Evolutionary conservation across 1,140 invertebrate genomes (phyloP), one percentile per base, ranked within the genome.

Genomic region (Neelides sp.): DNA sequence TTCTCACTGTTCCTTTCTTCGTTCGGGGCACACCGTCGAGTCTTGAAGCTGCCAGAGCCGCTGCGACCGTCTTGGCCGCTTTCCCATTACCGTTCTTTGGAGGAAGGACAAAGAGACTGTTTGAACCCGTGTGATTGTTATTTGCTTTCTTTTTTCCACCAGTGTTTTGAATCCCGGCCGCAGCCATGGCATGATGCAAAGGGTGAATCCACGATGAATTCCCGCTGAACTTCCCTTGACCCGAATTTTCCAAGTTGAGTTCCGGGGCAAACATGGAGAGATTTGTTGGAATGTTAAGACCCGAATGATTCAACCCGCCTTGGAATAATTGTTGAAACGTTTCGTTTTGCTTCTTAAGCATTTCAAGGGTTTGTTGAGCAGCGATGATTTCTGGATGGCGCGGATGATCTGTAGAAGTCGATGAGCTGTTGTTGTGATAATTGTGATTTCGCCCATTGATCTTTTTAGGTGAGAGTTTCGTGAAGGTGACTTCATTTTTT

Each of bases 401-500:
- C 32, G 1, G 43, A 34, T 13, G 50, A 52, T 7, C 3, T 41
- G n/a, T 34, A 39, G 20, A 20, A 13, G 23, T 28, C 3, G 34
- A 48, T 8, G 34, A 30, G 19, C 24, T 32, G 35, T 5, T 30
- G 36, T 13, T 27, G 34, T 8, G 44, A 28, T 24, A 3, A 10
- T 32, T 23, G 36, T 12, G 36, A 39, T 39, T 39, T 17, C 12
- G 36, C 24, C 24, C 22, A 32, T 40, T 17, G 37, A 13, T 40
- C 37, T 40, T 17, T 19, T 40, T 24, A 19, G 41, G 17, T 4
- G 41, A 24, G 15, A 61, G 23, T 42, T 61, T 61, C 13, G 55
- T 57, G n/a, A 61, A 36, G 0, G 58, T 43, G 8, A 61, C 52
- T 44, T 57, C 54, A 48, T 61, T 57, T 41, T 56, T 54, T 8